Base-by-base conservation (phyloP, 2,797 vertebrate species). In the Ataeniobius toweri region DNA sequence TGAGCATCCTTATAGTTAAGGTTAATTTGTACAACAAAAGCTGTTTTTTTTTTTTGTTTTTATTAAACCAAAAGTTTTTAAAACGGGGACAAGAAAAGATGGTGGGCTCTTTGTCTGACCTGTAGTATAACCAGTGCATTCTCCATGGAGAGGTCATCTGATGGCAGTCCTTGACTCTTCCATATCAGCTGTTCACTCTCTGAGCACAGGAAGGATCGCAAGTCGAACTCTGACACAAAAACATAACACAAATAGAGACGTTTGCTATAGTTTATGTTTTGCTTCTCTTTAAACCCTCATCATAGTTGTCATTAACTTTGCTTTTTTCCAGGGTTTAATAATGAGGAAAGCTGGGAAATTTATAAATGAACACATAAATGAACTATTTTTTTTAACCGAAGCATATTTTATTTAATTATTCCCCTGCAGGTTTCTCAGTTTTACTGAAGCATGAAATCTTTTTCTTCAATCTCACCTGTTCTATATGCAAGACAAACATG, bases 151-250 rank as follows among this genome's bases (percentile, higher is more conserved):
- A 99, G 96, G 82, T 99, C 98, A 89, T 99, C 98, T 69, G 98
- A 99, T 0, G 98, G 98, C 48, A 99, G 94, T 10, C 98, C 98
- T 95, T 99, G 97, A 92, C 97, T 97, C 91, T 99, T 99, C 98
- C 98, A 99, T 90, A 98, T 97, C 89, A 99, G 86, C 86, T 99
- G 98, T 72, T 99, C 98, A 80, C 98, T 99, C 93, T 99, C 98
- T 68, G 98, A 96, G 86, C 96, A 98, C 84, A 99, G 94, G 93
- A 99, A 99, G 5, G 96, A 94, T 24, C 97, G 96, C 83, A 99
- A 91, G 92, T 99, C 94, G 28, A 99, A 99, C 87, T 96, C 98
- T 99, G 88, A 75, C 26, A 51, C 0, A 85, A 82, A 89, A 24
- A 80, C 28, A 51, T 5, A 65, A 77, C 28, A 81, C 28, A 79